Base-by-base conservation (phyloP, 2,888 invertebrate genomes). In the Willowsia nigromaculata region DNA sequence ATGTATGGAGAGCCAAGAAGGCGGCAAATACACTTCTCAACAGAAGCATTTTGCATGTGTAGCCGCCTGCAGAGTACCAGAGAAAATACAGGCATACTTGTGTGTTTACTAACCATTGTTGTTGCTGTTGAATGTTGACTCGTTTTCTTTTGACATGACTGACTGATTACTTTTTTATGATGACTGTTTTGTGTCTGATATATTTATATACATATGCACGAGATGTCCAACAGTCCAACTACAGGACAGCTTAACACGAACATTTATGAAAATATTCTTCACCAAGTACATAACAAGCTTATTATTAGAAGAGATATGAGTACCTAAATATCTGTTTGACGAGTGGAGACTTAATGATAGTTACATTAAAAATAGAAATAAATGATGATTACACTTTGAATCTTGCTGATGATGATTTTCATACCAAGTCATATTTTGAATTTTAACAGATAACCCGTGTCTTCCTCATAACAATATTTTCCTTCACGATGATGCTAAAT, bases 111-210 rank as follows among this genome's bases (percentile, higher is more conserved):
- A 22, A 30, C 59, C 40, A 71, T 71, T 74, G 74, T 74, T 74
- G 50, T 74, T 74, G 9, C 56, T 78, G 47, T 43, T 74, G 74
- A 47, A 74, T 74, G 74, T 74, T 43, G 43, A 56, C 78, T 78
- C 56, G 53, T 56, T 78, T 56, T 56, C 56, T 56, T 56, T 78
- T 81, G 82, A 78, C 78, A 71, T 84, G 88, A 50, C 84, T 88
- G 88, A 88, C 88, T 88, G 88, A 88, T 88, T 84, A 78, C 88
- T 62, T 78, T 74, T 84, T 88, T 84, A 88, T 88, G 88, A 88
- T 84, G 68, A 81, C 81, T 68, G 80, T 80, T 80, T 84, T 78
- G 56, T 78, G 76, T 76, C 84, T 56, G 50, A 33, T 53, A 33
- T 80, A 56, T 80, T 80, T 80, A 59, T 80, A 59, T 62, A 33